Evolutionary conservation across 2,888 invertebrate species (phyloP).

Genomic region (Gisinianus flammeolus): DNA sequence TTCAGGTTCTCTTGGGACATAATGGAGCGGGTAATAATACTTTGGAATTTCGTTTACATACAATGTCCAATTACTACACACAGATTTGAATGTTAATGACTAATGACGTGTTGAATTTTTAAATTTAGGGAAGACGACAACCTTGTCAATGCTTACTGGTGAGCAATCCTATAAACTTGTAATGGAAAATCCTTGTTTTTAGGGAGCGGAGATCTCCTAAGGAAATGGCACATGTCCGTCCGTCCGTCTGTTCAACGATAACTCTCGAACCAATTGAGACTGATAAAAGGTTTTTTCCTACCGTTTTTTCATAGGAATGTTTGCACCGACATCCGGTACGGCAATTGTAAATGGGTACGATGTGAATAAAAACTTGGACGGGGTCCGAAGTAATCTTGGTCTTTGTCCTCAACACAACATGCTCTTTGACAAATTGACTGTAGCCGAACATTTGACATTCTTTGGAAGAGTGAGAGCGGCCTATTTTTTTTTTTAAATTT

Average conservation of each 20-base stretch:
- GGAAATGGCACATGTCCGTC: too few relatives aligned
- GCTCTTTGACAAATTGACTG: slow-evolving; percentile 80
- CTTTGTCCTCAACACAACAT: slow-evolving; percentile 92
- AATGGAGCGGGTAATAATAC: slow-evolving; percentile 83
- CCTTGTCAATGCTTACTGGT: slow-evolving; percentile 75
- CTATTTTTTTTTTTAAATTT: too few relatives aligned
- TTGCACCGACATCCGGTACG: slow-evolving; percentile 73
- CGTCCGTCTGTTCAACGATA: not conserved
- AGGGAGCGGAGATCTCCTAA: too few relatives aligned
- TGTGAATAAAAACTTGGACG: slow-evolving; percentile 69
- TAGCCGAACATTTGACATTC: slow-evolving; percentile 81
- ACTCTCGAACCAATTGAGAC: too few relatives aligned
- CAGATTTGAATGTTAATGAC: not conserved
- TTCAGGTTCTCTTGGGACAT: slow-evolving; percentile 78
- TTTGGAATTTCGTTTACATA: too few relatives aligned
- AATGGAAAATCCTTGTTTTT: too few relatives aligned
- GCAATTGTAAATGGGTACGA: slow-evolving; percentile 78
- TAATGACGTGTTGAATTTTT: too few relatives aligned
- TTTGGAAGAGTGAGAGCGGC: slow-evolving; percentile 80
- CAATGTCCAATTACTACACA: too few relatives aligned
- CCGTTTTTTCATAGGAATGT: slow-evolving; percentile 72
- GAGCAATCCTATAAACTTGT: too few relatives aligned
- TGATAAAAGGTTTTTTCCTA: too few relatives aligned
- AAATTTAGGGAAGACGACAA: slow-evolving; percentile 72
- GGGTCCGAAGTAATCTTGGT: slow-evolving; percentile 77